Conservation (phyloP, 2,888 invertebrate species). For the Idaea dimidiata region DNA sequence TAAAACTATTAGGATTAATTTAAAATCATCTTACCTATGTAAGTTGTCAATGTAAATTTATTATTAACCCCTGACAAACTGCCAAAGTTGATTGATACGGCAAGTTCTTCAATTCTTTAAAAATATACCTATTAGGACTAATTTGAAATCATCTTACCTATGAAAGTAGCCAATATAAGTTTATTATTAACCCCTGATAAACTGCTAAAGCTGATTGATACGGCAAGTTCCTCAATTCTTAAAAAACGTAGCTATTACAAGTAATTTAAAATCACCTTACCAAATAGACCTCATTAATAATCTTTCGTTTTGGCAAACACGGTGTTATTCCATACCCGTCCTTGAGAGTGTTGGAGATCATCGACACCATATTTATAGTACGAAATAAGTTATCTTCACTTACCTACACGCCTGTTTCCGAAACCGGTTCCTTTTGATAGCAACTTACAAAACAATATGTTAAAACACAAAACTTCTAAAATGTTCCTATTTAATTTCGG, state of each 20-base stretch:
- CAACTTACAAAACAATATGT: neutral
- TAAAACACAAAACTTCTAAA: neutral
- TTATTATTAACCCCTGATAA: no score
- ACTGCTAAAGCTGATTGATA: no score
- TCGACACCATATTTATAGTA: neutral
- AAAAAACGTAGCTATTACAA: neutral
- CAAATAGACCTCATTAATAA: neutral
- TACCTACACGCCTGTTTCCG: neutral
- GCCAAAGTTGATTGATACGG: neutral
- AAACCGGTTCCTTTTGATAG: neutral
- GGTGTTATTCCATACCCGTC: neutral
- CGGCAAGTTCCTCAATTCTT: neutral
- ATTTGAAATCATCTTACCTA: neutral
- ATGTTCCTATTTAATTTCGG: neutral
- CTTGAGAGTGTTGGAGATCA: neutral
- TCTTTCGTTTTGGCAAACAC: neutral
- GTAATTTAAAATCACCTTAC: neutral
- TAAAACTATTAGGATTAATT: no score
- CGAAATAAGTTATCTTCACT: neutral
- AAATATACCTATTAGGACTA: neutral
- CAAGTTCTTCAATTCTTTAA: neutral
- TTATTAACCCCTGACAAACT: no score
- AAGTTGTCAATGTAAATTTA: no score
- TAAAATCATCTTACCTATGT: no score
- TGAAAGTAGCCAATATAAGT: no score